Percentiles rank a stretch among this genome's conserved stretches.
phyloP scores from a whole-genome alignment of 2,888 invertebrate species.

The Eretmocerus hayati region DNA sequence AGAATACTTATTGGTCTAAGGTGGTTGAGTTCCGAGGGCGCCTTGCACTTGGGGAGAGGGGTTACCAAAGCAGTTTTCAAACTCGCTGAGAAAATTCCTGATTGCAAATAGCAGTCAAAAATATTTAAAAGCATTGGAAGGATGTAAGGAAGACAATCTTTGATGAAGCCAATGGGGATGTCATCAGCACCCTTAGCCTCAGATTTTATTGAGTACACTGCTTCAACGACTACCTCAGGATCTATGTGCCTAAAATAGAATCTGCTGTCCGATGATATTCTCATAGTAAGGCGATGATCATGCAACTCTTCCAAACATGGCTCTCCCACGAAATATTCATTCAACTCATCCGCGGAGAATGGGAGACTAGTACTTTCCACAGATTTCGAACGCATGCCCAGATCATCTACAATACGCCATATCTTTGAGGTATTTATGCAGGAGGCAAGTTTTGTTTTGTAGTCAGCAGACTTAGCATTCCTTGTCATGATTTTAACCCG shows the following conservation, averaged over 20 bases:
- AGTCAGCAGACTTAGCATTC: not conserved
- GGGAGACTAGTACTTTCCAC: not conserved
- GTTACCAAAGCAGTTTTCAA: not conserved
- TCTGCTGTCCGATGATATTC: not conserved
- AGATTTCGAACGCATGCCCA: not conserved
- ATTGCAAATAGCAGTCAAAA: not conserved
- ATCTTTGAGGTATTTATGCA: not conserved
- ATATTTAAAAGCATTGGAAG: not conserved
- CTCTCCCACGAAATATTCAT: not conserved
- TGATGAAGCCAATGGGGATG: not conserved
- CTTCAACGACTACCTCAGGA: not conserved
- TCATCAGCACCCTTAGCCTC: not conserved
- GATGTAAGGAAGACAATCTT: not conserved
- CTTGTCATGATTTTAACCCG: not conserved
- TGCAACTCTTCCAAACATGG: no score
- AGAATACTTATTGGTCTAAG: constrained; percentile 1
- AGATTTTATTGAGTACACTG: not conserved
- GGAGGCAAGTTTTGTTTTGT: not conserved
- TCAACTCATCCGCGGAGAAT: not conserved
- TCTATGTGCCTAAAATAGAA: not conserved
- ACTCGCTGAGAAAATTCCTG: not conserved
- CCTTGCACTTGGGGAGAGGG: not conserved
- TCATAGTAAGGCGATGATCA: not conserved
- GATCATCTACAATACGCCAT: not conserved
- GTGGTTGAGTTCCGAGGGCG: not conserved